These are phyloP conservation scores for Oncorhynchus nerka DNA, from an alignment of 2,113 vertebrate species.

Conservation along the genomic window DNA sequence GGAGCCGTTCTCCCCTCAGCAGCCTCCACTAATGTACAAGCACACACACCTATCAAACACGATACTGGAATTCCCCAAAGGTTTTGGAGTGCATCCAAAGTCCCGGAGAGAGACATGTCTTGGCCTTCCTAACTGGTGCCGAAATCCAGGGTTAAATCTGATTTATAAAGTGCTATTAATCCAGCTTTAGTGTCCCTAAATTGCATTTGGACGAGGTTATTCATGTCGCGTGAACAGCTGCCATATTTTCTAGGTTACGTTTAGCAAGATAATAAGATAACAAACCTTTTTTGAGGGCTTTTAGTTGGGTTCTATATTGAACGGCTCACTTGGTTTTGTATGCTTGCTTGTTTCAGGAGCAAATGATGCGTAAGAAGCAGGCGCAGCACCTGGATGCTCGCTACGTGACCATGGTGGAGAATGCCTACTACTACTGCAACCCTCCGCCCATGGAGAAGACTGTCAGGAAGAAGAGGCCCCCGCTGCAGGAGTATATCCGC, in stretches of 20 bases:
- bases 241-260: no score
- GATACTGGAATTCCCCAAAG: not conserved
- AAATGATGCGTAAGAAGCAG: conserved; percentile 99
- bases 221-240: no score
- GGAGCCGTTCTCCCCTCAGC: no score
- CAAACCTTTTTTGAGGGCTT: no score
- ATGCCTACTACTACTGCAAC: conserved; percentile 99
- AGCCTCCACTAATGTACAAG: no score
- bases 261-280: no score
- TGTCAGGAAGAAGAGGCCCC: conserved; percentile 92
- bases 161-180: no score
- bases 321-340: no score
- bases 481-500: conserved; percentile 95
- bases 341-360: conserved; percentile 79
- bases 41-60: not conserved
- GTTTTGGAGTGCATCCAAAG: not conserved
- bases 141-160: no score
- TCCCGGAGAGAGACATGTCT: not conserved
- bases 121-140: not conserved
- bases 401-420: conserved; percentile 98
- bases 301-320: not conserved
- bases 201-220: no score
- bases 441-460: conserved; percentile 96
- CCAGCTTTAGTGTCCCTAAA: no score
- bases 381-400: conserved; percentile 96